Evolutionary conservation across 2,888 invertebrate species (phyloP).

Genomic region (Altica lythri): DNA sequence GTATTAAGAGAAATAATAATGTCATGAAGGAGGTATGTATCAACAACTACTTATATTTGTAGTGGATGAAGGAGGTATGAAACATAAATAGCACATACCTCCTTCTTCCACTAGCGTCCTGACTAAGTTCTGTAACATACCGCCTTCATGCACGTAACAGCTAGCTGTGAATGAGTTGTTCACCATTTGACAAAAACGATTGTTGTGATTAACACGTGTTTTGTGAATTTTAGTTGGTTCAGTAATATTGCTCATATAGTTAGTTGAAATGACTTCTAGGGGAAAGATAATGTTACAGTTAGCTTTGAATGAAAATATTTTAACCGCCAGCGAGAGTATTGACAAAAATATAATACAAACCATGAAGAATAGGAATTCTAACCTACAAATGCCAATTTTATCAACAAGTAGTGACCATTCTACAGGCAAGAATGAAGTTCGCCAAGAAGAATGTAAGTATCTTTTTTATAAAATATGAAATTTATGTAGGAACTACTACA

Average conservation of each 20-base stretch:
- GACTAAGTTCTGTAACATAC: constrained; percentile 2
- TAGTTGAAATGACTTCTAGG: constrained; percentile 12
- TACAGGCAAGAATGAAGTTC: too few species aligned
- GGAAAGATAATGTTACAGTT: constrained; percentile 16
- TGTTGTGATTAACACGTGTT: neutral
- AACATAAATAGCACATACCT: constrained; percentile 15
- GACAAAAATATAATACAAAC: constrained; percentile 1
- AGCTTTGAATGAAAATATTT: constrained; percentile 11
- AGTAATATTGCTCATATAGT: constrained; percentile 3
- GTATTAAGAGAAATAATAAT: too few species aligned
- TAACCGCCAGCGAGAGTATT: constrained; percentile 6
- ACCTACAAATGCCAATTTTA: too few species aligned
- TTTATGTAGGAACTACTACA: too few species aligned
- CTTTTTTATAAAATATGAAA: too few species aligned
- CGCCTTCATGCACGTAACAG: constrained; percentile 8
- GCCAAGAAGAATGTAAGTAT: too few species aligned
- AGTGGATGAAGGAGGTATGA: constrained; percentile 11
- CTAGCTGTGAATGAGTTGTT: neutral
- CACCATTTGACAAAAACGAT: neutral
- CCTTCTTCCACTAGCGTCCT: constrained; percentile 7
- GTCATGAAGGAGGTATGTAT: too few species aligned
- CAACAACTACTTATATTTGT: constrained; percentile 12
- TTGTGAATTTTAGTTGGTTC: neutral
- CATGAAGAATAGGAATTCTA: too few species aligned
- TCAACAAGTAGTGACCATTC: too few species aligned